Percentiles rank a stretch among this genome's conserved stretches.
phyloP scores from a whole-genome alignment of 2,797 vertebrate genomes.

The Tarsius wallacei region DNA sequence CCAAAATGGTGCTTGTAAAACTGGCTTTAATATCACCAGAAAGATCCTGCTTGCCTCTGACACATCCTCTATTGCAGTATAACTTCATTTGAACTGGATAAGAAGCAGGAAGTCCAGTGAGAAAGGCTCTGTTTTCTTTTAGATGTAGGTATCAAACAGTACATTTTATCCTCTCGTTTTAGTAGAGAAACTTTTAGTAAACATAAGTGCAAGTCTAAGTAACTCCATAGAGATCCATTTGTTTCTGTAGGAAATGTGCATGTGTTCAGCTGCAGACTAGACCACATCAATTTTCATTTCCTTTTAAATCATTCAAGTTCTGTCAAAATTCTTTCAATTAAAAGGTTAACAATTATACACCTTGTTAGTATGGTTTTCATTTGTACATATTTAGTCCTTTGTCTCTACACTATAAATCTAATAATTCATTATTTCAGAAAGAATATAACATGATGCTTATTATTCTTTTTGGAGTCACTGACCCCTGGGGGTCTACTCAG shows the following conservation, averaged over 20 bases:
- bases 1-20: not conserved
- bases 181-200: not conserved
- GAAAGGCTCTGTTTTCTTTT: not conserved
- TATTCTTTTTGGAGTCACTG: not conserved
- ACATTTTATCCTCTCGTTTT: not conserved
- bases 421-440: slow-evolving; percentile 46
- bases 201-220: not conserved
- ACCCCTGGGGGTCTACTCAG: not conserved
- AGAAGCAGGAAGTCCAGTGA: not conserved
- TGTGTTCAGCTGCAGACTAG: not conserved
- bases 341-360: slow-evolving; percentile 24
- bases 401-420: not conserved
- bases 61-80: not conserved
- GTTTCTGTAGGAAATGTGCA: slow-evolving; percentile 12
- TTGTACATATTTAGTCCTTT: not conserved
- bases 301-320: slow-evolving; percentile 39
- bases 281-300: not conserved
- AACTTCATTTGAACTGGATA: not conserved
- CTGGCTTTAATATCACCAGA: not conserved
- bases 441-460: not conserved
- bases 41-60: not conserved
- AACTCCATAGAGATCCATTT: not conserved
- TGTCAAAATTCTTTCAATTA: slow-evolving; percentile 6
- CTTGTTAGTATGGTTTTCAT: not conserved
- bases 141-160: not conserved